Evolutionary conservation across 1,140 invertebrate genomes (phyloP), one percentile per base, ranked within the genome.

Genomic region (Scaptomyza montana): DNA sequence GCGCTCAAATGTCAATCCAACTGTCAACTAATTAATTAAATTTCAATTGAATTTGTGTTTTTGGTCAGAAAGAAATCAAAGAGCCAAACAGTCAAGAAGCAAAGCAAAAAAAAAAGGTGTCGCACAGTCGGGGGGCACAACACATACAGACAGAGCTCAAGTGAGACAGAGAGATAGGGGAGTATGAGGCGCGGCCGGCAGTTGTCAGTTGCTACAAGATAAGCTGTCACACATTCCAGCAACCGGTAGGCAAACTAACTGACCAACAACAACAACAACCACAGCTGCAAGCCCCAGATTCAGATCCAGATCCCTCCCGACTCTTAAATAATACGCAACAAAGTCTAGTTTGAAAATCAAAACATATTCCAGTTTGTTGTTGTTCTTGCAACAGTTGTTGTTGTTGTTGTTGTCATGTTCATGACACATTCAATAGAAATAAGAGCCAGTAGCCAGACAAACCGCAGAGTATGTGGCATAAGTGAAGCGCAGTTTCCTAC

Each of bases 21-120:
- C 84, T 89, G 84, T 89, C 84, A 84, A 89, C 84, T 89, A 89
- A 89, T 89, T 89, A 89, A 89, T 89, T 89, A 89, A 89, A 89
- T 89, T 89, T 89, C 84, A 89, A 89, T 89, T 89, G 84, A 89
- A 89, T 84, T 84, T 84, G 64, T 80, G 76, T 74, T 36, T 84
- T 36, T 84, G 64, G 69, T 71, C 30, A 33, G 30, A 33, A 33
- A 77, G 74, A 86, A 76, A 78, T 60, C 51, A 64, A 68, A 53
- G 59, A 43, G 41, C 39, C 16, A 60, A 56, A 30, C 60, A 53
- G 9, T 8, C 54, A 25, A 63, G 33, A 36, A 36, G 33, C 33
- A 9, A 36, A 36, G 33, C 33, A 50, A 61, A 54, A 53, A 65
- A 72, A 69, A 84, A 71, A 64, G 41, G 64, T 86, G 54, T 57